Evolutionary conservation across 2,888 invertebrate genomes (phyloP).

Genomic region (Acrobasis suavella): DNA sequence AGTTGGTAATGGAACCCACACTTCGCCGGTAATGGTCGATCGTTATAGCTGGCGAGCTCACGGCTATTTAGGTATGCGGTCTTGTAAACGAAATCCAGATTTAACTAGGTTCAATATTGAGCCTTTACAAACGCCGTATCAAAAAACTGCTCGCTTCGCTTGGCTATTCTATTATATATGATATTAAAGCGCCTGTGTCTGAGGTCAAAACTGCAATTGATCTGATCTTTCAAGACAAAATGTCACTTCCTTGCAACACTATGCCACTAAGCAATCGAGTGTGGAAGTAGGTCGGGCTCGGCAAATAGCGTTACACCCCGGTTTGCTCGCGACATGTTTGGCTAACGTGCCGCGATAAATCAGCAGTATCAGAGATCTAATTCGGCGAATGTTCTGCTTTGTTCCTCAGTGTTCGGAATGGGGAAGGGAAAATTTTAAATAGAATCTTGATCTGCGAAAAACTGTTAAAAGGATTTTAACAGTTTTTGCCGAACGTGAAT

Average conservation of each 20-base stretch:
- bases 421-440: background rate
- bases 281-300: constrained; percentile 26
- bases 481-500: too few species aligned
- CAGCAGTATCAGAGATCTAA: constrained; percentile 21
- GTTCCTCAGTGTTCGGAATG: background rate
- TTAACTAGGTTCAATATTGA: background rate
- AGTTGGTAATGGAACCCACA: constrained; percentile 12
- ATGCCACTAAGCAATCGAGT: constrained; percentile 22
- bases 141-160: too few species aligned
- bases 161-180: too few species aligned
- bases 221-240: background rate
- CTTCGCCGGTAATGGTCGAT: constrained; percentile 18
- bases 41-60: constrained; percentile 11
- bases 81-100: background rate
- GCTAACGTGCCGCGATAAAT: constrained; percentile 44
- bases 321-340: constrained; percentile 51
- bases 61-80: constrained; percentile 8
- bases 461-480: too few species aligned
- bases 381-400: constrained; percentile 9
- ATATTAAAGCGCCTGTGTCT: too few species aligned
- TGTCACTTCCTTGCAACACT: constrained; percentile 36
- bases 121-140: too few species aligned
- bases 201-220: background rate
- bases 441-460: background rate
- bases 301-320: constrained; percentile 54